Evolutionary conservation across 2,888 invertebrate species (phyloP), one percentile per base, ranked within the genome.

Genomic region (Suillia variegata): DNA sequence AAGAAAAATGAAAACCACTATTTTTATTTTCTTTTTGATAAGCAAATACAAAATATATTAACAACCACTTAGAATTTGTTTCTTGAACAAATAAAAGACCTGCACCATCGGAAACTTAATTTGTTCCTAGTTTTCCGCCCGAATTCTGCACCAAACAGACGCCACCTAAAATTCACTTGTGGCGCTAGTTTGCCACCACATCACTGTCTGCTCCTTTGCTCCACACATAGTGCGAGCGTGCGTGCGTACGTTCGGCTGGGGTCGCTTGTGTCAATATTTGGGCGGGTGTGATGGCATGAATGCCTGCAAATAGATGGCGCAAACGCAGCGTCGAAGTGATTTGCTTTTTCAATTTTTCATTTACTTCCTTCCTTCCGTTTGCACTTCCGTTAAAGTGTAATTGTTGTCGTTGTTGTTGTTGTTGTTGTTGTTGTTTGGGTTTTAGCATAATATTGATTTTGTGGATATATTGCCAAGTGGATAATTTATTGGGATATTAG

Each of bases 201-300:
- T 38, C 38, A n/a, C 12, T 38, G 13, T 38, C 12, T 38, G 38
- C 38, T 38, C 38, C 3, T 38, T 38, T n/a, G 38, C 45, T 45
- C 45, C 5, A 13, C 18, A 17, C 4, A 45, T 18, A 4, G n/a
- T 17, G 3, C 18, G 2, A 12, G 21, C 18, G 24, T 18, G 24
- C 24, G 51, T 24, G 48, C 52, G 42, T 31, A 56, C 21, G n/a
- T n/a, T n/a, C n/a, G n/a, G n/a, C n/a, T 38, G n/a, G 34, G 33
- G 45, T 48, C 38, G 45, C 56, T 60, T 38, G 24, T 48, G 56
- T 56, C 56, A 60, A 60, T 60, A 56, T 60, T 60, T 60, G 56
- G 20, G 21, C 53, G 53, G 10, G 42, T n/a, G n/a, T n/a, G n/a
- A n/a, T n/a, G n/a, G n/a, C n/a, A n/a, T n/a, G 38, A 22, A 59